A percentile compares a stretch with the other conserved stretches of the same genome.
Conservation (phyloP, 2,797 vertebrate genomes). For the Myripristis murdjan region DNA sequence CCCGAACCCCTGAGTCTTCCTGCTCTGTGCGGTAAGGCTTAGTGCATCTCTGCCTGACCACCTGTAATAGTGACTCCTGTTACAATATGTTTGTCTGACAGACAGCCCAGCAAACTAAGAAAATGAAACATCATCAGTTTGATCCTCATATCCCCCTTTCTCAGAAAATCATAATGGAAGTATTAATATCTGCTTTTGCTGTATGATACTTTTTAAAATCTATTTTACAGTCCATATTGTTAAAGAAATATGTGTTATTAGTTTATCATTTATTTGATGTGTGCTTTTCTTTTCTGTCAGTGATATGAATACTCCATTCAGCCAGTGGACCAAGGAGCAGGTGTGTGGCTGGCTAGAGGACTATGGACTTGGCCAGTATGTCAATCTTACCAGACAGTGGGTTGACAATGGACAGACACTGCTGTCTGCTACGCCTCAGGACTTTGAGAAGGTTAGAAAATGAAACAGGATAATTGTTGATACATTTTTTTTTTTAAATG, state of each 20-base stretch:
- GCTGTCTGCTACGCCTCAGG: constrained; percentile 93
- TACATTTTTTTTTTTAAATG: no score
- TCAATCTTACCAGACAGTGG: constrained; percentile 96
- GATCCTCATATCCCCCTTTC: neutral
- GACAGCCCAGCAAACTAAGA: neutral
- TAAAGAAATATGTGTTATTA: neutral
- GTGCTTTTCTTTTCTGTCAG: constrained; percentile 68
- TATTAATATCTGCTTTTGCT: neutral
- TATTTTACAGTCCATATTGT: neutral
- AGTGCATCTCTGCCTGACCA: neutral
- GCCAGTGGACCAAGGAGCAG: constrained; percentile 95
- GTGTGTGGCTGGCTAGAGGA: constrained; percentile 97
- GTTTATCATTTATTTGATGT: neutral
- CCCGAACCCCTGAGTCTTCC: constrained; percentile 90
- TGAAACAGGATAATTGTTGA: neutral
- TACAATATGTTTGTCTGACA: neutral
- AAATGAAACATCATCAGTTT: neutral
- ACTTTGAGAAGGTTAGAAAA: constrained; percentile 94
- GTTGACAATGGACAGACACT: constrained; percentile 94
- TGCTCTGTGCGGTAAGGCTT: constrained; percentile 74
- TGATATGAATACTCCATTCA: constrained; percentile 92
- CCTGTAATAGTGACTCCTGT: neutral
- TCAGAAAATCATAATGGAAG: neutral
- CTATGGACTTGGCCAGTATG: constrained; percentile 94
- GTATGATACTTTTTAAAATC: neutral